phyloP scores from a whole-genome alignment of 2,797 vertebrate species.

The Scleropages formosus region DNA sequence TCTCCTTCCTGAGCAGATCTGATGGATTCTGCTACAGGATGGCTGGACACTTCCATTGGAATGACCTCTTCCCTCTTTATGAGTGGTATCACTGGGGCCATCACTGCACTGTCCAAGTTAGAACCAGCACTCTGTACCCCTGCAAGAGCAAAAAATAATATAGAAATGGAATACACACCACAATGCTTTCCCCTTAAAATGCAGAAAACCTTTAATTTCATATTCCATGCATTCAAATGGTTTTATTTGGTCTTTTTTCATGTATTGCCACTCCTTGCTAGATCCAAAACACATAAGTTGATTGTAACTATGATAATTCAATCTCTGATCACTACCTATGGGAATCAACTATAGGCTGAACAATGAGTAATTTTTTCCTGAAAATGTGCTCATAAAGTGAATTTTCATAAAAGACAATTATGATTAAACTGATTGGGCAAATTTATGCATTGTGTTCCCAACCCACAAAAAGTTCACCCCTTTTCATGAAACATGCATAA shows the following conservation, averaged over 20 bases:
- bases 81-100: conserved; percentile 82
- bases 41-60: conserved; percentile 92
- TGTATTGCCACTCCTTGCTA: not conserved
- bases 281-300: no score
- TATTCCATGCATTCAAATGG: no score
- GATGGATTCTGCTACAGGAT: conserved; percentile 76
- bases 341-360: no score
- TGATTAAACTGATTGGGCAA: no score
- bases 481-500: no score
- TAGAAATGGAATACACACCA: not conserved
- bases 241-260: not conserved
- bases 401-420: no score
- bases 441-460: no score
- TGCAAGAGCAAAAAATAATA: conserved; percentile 41
- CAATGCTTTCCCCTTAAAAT: not conserved
- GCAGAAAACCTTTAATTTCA: not conserved
- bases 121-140: conserved; percentile 69
- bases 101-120: conserved; percentile 78
- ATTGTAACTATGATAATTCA: no score
- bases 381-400: no score
- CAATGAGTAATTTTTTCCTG: no score
- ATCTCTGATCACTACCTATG: no score
- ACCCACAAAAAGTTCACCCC: no score
- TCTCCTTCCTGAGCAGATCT: conserved; percentile 80
- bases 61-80: conserved; percentile 93